Evolutionary conservation across 1,140 invertebrate genomes (phyloP), one percentile per base, ranked within the genome.

Genomic region (Drosophila quadrilineata): DNA sequence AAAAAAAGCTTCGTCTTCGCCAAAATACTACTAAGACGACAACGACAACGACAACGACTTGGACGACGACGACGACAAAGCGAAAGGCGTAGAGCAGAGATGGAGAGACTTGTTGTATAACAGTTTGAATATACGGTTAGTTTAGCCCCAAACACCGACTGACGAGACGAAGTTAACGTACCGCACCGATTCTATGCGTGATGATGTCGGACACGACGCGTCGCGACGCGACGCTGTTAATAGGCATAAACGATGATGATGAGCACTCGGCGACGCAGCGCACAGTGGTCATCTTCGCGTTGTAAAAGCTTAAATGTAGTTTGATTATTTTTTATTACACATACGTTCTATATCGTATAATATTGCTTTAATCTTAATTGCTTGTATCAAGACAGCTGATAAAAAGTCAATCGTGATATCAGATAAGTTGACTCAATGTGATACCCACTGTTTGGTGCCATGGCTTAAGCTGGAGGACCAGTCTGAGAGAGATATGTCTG

Each of bases 81-180:
- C 33, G 16, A 12, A 43, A 48, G 35, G 33, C 26, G 46, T 60
- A 29, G 17, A 49, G 41, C 46, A n/a, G n/a, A n/a, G n/a, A n/a
- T n/a, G n/a, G n/a, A n/a, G n/a, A n/a, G 58, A 48, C 56, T 60
- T 67, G 56, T 2, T n/a, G 68, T 79, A 79, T 85, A 62, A 77
- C 77, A 84, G 77, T 84, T 50, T 12, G 14, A 56, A n/a, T n/a
- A n/a, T n/a, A n/a, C n/a, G n/a, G n/a, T n/a, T n/a, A n/a, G n/a
- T n/a, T n/a, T n/a, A n/a, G n/a, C n/a, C n/a, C n/a, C n/a, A n/a
- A n/a, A n/a, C n/a, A n/a, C n/a, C n/a, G 43, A 49, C 38, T n/a
- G 48, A 38, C 29, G 21, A 17, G 33, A 58, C 19, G 31, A 43
- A 49, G 29, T n/a, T n/a, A n/a, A n/a, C n/a, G n/a, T n/a, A n/a